A percentile compares a stretch with the other conserved stretches of the same genome.
Conservation (phyloP, 2,797 vertebrate genomes). For the Rhinogobio ventralis region DNA sequence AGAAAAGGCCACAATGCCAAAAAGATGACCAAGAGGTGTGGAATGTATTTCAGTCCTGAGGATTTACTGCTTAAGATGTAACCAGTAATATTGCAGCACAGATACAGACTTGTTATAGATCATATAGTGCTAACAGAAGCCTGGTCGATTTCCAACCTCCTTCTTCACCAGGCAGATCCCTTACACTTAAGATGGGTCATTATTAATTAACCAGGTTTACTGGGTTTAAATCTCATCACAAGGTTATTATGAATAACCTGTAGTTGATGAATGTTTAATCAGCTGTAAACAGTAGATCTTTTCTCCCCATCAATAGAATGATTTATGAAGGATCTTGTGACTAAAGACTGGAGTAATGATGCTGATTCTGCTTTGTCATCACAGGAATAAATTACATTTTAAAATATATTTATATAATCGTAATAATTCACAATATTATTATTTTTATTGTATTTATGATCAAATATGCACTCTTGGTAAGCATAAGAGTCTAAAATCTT, state of each 20-base stretch:
- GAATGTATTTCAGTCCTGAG: slow-evolving; percentile 85
- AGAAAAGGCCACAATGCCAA: slow-evolving; percentile 86
- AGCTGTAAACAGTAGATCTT: not conserved
- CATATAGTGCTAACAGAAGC: not conserved
- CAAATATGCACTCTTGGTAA: too few species aligned
- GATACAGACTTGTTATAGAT: not conserved
- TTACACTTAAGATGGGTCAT: not conserved
- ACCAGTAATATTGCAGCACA: not conserved
- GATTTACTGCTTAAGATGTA: slow-evolving; percentile 66
- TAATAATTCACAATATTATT: too few species aligned
- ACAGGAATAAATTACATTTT: not conserved
- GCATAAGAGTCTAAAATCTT: too few species aligned
- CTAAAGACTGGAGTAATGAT: not conserved
- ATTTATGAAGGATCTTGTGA: not conserved
- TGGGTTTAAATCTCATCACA: not conserved
- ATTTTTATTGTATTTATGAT: too few species aligned
- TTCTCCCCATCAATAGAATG: not conserved
- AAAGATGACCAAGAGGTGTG: slow-evolving; percentile 89
- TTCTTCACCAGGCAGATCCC: not conserved
- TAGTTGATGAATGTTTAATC: slow-evolving; percentile 6
- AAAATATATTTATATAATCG: too few species aligned
- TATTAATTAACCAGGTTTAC: not conserved
- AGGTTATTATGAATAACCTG: slow-evolving; percentile 1
- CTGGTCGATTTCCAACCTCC: not conserved
- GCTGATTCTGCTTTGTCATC: not conserved